Evolutionary conservation across 2,888 invertebrate genomes (phyloP).

Genomic region (Spodoptera exigua): DNA sequence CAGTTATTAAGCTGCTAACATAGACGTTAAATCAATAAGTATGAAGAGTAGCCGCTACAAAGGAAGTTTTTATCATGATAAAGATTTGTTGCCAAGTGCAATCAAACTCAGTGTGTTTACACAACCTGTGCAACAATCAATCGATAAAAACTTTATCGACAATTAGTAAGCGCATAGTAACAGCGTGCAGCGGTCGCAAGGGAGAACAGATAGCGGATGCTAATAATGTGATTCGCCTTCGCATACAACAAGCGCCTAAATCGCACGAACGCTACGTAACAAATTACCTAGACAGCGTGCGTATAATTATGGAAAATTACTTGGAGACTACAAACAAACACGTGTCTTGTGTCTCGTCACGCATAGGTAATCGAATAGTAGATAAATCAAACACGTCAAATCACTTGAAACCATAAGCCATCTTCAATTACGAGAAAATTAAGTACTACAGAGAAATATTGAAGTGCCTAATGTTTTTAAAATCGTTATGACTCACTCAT

Average conservation of each 20-base stretch:
- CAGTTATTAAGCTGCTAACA: conserved; percentile 28
- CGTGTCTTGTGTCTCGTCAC: conserved; percentile 26
- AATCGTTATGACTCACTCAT: too few species aligned
- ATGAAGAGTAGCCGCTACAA: conserved; percentile 4
- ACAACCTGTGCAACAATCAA: conserved; percentile 34
- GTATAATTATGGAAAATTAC: conserved; percentile 61
- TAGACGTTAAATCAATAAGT: conserved; percentile 35
- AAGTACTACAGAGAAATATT: neutral
- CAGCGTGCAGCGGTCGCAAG: conserved; percentile 39
- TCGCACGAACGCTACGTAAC: conserved; percentile 50
- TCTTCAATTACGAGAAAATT: conserved; percentile 13
- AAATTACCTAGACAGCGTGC: conserved; percentile 47
- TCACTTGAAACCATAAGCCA: conserved; percentile 23
- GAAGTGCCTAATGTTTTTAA: too few species aligned
- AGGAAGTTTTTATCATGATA: conserved; percentile 16
- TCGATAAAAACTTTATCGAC: conserved; percentile 14
- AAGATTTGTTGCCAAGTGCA: conserved; percentile 35
- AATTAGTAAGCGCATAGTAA: conserved; percentile 43
- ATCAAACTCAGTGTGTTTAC: conserved; percentile 36
- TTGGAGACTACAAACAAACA: conserved; percentile 51
- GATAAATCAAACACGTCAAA: conserved; percentile 25
- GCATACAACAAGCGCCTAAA: conserved; percentile 43
- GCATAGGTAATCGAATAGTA: conserved; percentile 31
- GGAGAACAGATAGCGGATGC: conserved; percentile 37
- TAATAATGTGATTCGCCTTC: conserved; percentile 48